Base-by-base conservation (phyloP, 1,140 invertebrate species). In the Catajapyx aquilonaris region DNA sequence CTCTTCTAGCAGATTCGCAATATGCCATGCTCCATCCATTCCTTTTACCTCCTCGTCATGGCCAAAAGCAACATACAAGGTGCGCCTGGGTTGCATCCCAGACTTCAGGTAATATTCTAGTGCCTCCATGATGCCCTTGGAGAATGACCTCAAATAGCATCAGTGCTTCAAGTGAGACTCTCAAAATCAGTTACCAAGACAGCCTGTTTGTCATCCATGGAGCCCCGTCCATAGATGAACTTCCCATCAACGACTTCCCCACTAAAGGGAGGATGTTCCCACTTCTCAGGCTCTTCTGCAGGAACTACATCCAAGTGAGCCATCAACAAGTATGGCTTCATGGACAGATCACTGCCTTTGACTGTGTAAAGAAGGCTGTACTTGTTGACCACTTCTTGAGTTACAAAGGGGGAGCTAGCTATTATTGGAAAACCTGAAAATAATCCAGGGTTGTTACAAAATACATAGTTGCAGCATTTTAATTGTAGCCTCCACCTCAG, bases 281-380 rank as follows among this genome's bases (percentile, higher is more conserved):
- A 71, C 4, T 44, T 40, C 3, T 50, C 46, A 10, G 37, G 30
- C 11, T 51, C 43, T n/a, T 55, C 51, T 13, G 57, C 65, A 15
- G 68, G 68, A 2, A 71, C 68, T 20, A 71, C 68, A 52, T 71
- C 68, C 35, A 71, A 42, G 46, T 71, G 68, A 15, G 59, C 57
- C 36, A 54, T 52, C 33, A 70, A 47, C 41, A 70, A 40, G 46
- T 67, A 68, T 1, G 67, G 67, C 23, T 52, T 54, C 13, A 65
- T 45, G 7, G 33, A 43, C 21, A 41, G 5, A 44, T 62, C 52
- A 13, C 34, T 44, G 16, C 52, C 52, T 37, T 44, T 35, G 4
- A 64, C 48, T 13, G 49, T 54, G 44, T 65, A 66, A 20, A 69
- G 48, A 9, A 67, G 44, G 48, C 65, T 68, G 45, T 60, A 61